phyloP scores from a whole-genome alignment of 2,888 invertebrate species.

The Clusia tigrina region DNA sequence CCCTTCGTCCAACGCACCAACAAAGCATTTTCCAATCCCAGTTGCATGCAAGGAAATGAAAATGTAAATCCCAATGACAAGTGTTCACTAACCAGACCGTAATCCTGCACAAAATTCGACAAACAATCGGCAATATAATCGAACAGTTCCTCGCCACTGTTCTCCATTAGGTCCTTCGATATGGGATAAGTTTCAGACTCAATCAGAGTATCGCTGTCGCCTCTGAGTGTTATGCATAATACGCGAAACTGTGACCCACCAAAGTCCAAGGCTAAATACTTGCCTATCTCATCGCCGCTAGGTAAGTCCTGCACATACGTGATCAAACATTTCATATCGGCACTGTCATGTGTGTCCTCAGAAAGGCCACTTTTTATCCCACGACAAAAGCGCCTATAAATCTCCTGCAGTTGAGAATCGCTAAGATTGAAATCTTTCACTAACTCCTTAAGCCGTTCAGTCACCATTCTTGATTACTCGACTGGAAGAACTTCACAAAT shows the following conservation, averaged over 20 bases:
- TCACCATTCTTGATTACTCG: no score
- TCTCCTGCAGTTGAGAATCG: slow-evolving; percentile 76
- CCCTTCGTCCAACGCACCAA: slow-evolving; percentile 95
- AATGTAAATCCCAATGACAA: slow-evolving; percentile 94
- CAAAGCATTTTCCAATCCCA: slow-evolving; percentile 82
- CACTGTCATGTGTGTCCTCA: slow-evolving; percentile 74
- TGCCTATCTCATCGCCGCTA: slow-evolving; percentile 89
- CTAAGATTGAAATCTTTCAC: slow-evolving; percentile 70
- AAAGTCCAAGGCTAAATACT: slow-evolving; percentile 92
- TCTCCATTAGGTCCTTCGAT: slow-evolving; percentile 87
- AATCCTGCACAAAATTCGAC: slow-evolving; percentile 82
- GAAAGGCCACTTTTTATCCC: slow-evolving; percentile 81
- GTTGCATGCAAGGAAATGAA: slow-evolving; percentile 88
- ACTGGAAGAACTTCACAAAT: no score
- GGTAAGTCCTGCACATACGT: slow-evolving; percentile 95
- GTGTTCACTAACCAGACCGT: slow-evolving; percentile 71
- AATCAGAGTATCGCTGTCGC: slow-evolving; percentile 83
- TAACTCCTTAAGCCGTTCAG: not conserved
- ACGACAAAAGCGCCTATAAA: slow-evolving; percentile 75
- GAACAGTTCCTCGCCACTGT: slow-evolving; percentile 84
- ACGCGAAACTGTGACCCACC: slow-evolving; percentile 98
- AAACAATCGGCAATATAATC: slow-evolving; percentile 94
- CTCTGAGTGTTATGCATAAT: slow-evolving; percentile 79
- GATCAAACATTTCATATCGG: slow-evolving; percentile 90
- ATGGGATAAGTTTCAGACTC: slow-evolving; percentile 93